phyloP scores from a whole-genome alignment of 1,140 invertebrate genomes.

The Drosophila parvula region DNA sequence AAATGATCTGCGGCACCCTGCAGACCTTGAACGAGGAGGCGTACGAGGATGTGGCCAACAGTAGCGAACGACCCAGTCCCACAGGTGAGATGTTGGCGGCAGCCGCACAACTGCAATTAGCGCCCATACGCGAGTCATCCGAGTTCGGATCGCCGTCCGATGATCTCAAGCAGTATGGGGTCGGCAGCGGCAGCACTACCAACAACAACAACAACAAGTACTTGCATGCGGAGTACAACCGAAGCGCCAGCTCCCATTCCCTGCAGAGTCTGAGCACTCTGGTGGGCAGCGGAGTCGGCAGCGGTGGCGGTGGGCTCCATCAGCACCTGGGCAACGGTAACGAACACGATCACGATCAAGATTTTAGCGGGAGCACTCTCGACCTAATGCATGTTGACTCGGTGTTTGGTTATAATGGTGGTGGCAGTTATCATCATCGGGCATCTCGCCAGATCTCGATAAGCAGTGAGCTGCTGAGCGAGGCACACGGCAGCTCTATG shows the following conservation, averaged over 20 bases:
- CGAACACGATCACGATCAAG: conserved; percentile 29
- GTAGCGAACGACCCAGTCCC: conserved; percentile 85
- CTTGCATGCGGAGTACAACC: conserved; percentile 68
- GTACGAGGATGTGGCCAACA: conserved; percentile 91
- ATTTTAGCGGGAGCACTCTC: conserved; percentile 52
- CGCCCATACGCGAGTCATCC: conserved; percentile 82
- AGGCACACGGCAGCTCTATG: conserved; percentile 29
- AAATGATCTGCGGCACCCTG: conserved; percentile 96
- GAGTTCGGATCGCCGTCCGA: conserved; percentile 83
- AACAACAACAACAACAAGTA: conserved; percentile 45
- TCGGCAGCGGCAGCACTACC: background rate
- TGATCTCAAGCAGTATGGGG: conserved; percentile 65
- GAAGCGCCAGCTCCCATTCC: conserved; percentile 76
- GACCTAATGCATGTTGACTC: conserved; percentile 59
- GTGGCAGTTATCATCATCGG: conserved; percentile 25
- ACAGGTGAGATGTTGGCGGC: conserved; percentile 84
- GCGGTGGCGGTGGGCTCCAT: conserved; percentile 21
- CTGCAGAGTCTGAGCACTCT: conserved; percentile 68
- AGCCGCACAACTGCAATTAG: conserved; percentile 83
- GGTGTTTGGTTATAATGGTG: conserved; percentile 29
- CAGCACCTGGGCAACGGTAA: conserved; percentile 59
- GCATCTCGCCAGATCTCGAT: conserved; percentile 60
- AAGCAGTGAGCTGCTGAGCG: conserved; percentile 66
- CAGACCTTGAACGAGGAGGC: conserved; percentile 97
- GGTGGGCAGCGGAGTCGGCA: conserved; percentile 31